Evolutionary conservation across 2,113 vertebrate species (phyloP).

Genomic region (Paedocypris sp.): DNA sequence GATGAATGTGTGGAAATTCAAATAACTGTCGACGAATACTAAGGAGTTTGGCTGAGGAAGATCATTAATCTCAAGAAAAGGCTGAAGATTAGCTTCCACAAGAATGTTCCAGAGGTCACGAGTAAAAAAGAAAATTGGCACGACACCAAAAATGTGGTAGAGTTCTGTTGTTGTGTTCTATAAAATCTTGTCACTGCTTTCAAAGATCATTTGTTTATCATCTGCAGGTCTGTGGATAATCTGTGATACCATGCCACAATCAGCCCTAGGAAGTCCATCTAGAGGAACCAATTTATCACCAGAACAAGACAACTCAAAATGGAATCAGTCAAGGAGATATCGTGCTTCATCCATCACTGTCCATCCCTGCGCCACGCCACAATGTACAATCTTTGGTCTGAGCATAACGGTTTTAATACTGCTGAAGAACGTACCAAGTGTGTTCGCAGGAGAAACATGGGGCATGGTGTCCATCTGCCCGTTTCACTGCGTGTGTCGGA

Average conservation of each 20-base stretch:
- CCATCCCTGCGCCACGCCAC: constrained; percentile 17
- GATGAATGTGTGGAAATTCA: constrained; percentile 1
- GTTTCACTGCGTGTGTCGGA: constrained; percentile 81
- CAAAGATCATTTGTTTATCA: constrained; percentile 11
- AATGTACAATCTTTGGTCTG: constrained; percentile 51
- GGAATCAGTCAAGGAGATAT: not conserved
- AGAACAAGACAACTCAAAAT: constrained; percentile 18
- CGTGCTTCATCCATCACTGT: constrained; percentile 21
- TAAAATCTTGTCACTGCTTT: too few species aligned
- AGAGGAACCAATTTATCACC: constrained; percentile 45
- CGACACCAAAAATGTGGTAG: too few species aligned
- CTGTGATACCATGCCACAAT: constrained; percentile 63
- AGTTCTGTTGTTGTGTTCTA: too few species aligned
- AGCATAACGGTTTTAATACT: constrained; percentile 56
- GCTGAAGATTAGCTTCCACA: not conserved
- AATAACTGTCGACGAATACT: not conserved
- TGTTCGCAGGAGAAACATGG: constrained; percentile 66
- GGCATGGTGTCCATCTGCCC: constrained; percentile 72
- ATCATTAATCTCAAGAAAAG: not conserved
- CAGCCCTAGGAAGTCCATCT: constrained; percentile 53
- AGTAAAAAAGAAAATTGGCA: not conserved
- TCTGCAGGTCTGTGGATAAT: constrained; percentile 61
- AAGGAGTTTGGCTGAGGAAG: too few species aligned
- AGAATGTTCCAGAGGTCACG: too few species aligned
- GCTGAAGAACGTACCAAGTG: constrained; percentile 49